Evolutionary conservation across 1,140 invertebrate species (phyloP), one percentile per base, ranked within the genome.

Genomic region (Liolophura sinensis): DNA sequence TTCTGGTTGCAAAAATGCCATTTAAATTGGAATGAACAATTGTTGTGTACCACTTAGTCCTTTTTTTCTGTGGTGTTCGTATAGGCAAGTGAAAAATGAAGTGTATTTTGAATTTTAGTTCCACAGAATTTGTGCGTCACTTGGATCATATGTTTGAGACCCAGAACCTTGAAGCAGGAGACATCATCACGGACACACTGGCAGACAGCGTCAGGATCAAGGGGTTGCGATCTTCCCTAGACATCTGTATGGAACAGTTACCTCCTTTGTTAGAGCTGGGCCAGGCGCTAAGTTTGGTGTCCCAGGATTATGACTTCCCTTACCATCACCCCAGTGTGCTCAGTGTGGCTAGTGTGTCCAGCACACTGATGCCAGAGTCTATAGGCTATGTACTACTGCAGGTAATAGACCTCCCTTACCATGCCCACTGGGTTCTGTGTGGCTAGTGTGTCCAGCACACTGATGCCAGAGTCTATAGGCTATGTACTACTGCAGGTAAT

Each of bases 381-480:
- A 70, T 82, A 12, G 80, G 82, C 55, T 79, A 81, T 67, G 77
- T 79, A 27, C 67, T 83, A 9, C 69, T 82, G 24, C 81, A 83
- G 79, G 81, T 83, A 64, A 56, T 25, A 22, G 69, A 77, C 67
- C 81, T 83, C 68, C 80, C 80, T 0, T 82, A 83, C 65, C 80
- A 83, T 60, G 65, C 74, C 22, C 79, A 79, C 0, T 79, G 78
- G 58, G 71, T 67, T 81, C 46, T 80, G 77, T 58, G 46, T 81
- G 56, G 71, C 73, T 18, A 78, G 75, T 27, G 74, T 70, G 4
- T 70, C 71, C 24, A 80, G 76, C 60, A 67, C 71, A 7, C 65
- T 77, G 61, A 79, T 82, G 77, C 79, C 81, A 24, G 80, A 82
- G 64, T 79, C 77, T 24, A 70, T 82, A 12, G 80, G 82, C 57